Base-by-base conservation (phyloP, 2,888 invertebrate species). In the Clunio marinus region DNA sequence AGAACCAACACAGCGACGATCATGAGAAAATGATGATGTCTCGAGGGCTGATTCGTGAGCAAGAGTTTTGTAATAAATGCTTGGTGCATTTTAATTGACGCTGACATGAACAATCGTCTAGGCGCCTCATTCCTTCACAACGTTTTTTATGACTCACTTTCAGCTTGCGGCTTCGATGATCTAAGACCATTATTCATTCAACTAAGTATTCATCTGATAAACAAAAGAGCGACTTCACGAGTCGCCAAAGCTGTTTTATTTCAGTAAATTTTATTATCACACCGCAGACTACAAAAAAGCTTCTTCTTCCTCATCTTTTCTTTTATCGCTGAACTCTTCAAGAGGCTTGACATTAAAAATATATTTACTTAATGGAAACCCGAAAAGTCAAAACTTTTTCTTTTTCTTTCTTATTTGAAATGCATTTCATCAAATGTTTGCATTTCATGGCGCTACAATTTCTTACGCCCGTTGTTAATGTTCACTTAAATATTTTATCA, bases 41-140 rank as follows among this genome's bases (percentile, higher is more conserved):
- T 55, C 24, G 55, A 17, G 24, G 22, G 55, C 55, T 55, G 24
- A 55, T 17, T 55, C 55, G 55, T 55, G 55, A 55, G 55, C 17
- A 7, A 55, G 24, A 7, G 17, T 4, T 55, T 45, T 45, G 15
- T 17, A n/a, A 45, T 17, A 4, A 5, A 55, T 17, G 55, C 55
- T 22, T 22, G 55, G 5, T 55, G 55, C 55, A 55, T 55, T 55
- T 55, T 55, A 55, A 55, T 22, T 55, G 55, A 55, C n/a, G 55
- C 55, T 55, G 55, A 22, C 55, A 55, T n/a, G 55, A 22, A 55
- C 55, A 55, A 4, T 55, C 17, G 7, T 4, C 5, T 22, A 55
- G 55, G 55, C 55, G 55, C 55, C 55, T 55, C 55, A 15, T 15
- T 45, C 45, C n/a, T 45, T 45, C 15, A n/a, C 15, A 45, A 15